phyloP scores from a whole-genome alignment of 2,113 vertebrate species.

The Empidonax traillii region DNA sequence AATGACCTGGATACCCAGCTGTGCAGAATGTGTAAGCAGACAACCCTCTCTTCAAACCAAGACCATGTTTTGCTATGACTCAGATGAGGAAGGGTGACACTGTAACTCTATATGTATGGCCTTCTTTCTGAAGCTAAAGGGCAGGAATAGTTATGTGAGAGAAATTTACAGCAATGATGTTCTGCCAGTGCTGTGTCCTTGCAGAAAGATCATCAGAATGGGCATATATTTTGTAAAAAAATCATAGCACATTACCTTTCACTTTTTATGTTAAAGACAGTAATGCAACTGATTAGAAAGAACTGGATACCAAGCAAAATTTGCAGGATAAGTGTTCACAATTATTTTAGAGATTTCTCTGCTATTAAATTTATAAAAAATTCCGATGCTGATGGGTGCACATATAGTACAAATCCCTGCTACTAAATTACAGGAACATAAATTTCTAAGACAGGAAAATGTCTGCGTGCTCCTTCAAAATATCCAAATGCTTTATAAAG shows the following conservation, averaged over 20 bases:
- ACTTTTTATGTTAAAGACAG: background rate
- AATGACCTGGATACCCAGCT: background rate
- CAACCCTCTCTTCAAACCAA: background rate
- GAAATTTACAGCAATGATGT: background rate
- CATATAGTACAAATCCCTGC: background rate
- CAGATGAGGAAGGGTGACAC: background rate
- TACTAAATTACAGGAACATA: background rate
- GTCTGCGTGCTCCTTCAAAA: background rate
- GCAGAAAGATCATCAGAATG: background rate
- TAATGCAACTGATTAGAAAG: background rate
- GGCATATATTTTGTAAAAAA: background rate
- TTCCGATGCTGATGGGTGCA: background rate
- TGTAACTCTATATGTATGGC: slow-evolving; percentile 13
- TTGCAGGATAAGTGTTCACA: background rate
- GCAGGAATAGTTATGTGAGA: background rate
- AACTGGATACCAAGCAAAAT: background rate
- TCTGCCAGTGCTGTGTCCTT: background rate
- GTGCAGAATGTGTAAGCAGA: background rate
- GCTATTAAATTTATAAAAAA: background rate
- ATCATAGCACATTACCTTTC: background rate
- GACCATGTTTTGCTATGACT: background rate
- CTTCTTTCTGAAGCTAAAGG: background rate
- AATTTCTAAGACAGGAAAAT: background rate
- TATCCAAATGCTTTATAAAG: background rate
- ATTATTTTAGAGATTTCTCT: background rate